Evolutionary conservation across 2,113 vertebrate species (phyloP), one percentile per base, ranked within the genome.

Genomic region (Carassius carassius): DNA sequence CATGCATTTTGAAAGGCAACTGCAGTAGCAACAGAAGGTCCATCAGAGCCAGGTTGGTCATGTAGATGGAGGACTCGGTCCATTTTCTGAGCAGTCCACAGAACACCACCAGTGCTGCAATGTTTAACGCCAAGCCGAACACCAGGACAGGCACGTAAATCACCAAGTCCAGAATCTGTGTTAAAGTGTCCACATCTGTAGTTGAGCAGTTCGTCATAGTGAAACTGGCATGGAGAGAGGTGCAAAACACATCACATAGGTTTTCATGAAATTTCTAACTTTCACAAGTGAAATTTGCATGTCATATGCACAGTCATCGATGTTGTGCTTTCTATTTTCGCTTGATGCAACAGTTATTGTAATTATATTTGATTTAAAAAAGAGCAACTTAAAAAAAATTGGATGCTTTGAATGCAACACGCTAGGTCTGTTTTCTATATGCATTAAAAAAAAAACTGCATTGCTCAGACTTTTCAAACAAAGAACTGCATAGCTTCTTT

Each of bases 71-170:
- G 6, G 96, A 95, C 89, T 95, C 96, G 0, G 90, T 94, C 83
- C 94, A 94, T 90, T 94, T 96, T 49, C 86, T 94, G 85, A 96
- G 92, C 74, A 93, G 87, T 81, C 83, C 0, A 37, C 94, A 94
- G 89, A 98, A 97, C 58, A 95, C 88, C 0, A 1, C 13, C 82
- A 99, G 93, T 2, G 96, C 97, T 1, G 87, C 23, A 4, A 74
- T 0, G 2, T 98, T 99, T 44, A 97, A 93, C 16, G 93, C 0
- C 4, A 96, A 67, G 23, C 97, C 97, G 0, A 94, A 4, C 58
- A 96, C 13, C 84, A 97, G 96, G 74, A 94, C 95, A 35, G 97
- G 97, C 14, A 97, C 89, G 84, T 96, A 96, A 82, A 98, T 92
- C 0, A 54, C 85, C 70, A 95, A 2, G 88, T 91, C 93, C 63